Evolutionary conservation across 2,113 vertebrate species (phyloP).

Genomic region (Gila orcuttii): DNA sequence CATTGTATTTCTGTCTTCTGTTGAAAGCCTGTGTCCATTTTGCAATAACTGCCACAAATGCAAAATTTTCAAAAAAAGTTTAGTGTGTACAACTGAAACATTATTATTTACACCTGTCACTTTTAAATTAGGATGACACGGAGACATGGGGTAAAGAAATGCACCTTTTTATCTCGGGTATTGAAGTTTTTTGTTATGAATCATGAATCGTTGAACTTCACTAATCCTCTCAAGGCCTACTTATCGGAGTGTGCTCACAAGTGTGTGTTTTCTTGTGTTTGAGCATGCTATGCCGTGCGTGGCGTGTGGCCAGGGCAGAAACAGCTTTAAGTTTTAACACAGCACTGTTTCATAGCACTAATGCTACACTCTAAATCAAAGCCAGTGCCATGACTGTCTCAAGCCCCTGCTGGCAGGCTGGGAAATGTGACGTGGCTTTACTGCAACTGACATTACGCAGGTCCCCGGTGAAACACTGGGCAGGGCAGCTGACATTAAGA

Average conservation of each 20-base stretch:
- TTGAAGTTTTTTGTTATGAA: neutral
- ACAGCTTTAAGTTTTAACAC: neutral
- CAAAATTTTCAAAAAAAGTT: neutral
- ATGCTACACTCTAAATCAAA: constrained; percentile 31
- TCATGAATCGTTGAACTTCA: neutral
- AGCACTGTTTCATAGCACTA: constrained; percentile 19
- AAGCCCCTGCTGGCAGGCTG: constrained; percentile 28
- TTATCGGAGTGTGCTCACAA: neutral
- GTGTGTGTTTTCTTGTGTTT: neutral
- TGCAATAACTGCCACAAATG: neutral
- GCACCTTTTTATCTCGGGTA: neutral
- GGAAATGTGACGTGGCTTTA: constrained; percentile 40
- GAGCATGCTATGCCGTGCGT: neutral
- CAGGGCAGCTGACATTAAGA: neutral
- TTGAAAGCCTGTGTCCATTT: neutral
- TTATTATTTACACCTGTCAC: neutral
- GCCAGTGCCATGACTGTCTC: neutral
- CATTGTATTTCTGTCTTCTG: neutral
- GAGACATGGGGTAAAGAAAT: neutral
- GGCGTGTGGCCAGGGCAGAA: neutral
- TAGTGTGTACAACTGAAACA: neutral
- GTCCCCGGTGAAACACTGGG: neutral
- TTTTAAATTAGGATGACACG: neutral
- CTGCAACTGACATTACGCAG: constrained; percentile 31
- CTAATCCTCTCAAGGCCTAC: constrained; percentile 11